Evolutionary conservation across 2,888 invertebrate genomes (phyloP), one percentile per base, ranked within the genome.

Genomic region (Conus canariensis): DNA sequence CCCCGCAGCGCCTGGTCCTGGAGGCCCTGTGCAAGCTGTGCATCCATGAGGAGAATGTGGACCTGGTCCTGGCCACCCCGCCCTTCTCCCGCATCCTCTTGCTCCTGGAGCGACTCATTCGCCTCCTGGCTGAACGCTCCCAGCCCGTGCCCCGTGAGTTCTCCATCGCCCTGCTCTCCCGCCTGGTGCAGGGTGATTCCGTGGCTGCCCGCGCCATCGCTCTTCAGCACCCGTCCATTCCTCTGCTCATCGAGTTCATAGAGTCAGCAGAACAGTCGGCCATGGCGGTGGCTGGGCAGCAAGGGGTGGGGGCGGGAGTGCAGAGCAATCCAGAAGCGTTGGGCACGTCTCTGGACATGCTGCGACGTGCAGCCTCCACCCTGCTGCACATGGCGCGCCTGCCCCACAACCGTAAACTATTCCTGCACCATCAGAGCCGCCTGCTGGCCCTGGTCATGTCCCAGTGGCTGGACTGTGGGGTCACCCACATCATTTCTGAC

Each of bases 271-370:
- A 99, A 97, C 95, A 98, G 96, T 98, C 98, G 95, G 99, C 99
- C 91, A 97, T 99, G 95, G 98, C 98, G 93, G 98, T 99, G 91
- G 99, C 98, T 94, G 99, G 98, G 97, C 98, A 98, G 96, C 99
- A 99, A 96, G 99, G 99, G 93, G 5, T 6, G 58, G 98, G 99
- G 95, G 98, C 98, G 95, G 99, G 99, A 95, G 97, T 99, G 22
- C 82, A 83, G 82, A 99, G 99, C 96, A 99, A 99, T 97, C 99
- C 99, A 6, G 99, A 99, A 97, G 98, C 98, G 92, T 99, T 99
- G 99, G 99, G 99, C 94, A 99, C 99, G 90, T 99, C 99, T 96
- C 97, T 99, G 96, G 99, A 99, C 97, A 99, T 99, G 99, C 97
- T 99, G 96, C 97, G 99, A 91, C 98, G 99, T 93, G 99, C 99